These are phyloP conservation scores for Parambassis ranga DNA, from an alignment of 2,797 vertebrate genomes.

Conservation along the genomic window DNA sequence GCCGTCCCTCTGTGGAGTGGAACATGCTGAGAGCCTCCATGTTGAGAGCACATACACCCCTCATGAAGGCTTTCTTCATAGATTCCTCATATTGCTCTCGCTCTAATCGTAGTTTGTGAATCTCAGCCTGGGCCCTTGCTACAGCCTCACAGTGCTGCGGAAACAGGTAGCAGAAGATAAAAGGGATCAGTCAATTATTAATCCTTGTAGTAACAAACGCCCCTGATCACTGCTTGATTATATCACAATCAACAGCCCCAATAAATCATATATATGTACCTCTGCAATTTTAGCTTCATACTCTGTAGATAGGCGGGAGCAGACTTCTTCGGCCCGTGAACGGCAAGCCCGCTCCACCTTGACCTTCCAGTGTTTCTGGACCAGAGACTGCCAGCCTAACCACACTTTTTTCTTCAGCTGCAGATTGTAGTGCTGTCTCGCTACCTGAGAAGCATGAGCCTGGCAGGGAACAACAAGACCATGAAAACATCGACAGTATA, in stretches of 20 bases:
- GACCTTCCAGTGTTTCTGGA: slow-evolving; percentile 87
- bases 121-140: slow-evolving; percentile 85
- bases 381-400: slow-evolving; percentile 84
- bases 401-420: slow-evolving; percentile 89
- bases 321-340: slow-evolving; percentile 88
- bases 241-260: not conserved
- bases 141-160: slow-evolving; percentile 81
- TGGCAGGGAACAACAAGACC: slow-evolving; percentile 36
- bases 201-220: not conserved
- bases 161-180: slow-evolving; percentile 1
- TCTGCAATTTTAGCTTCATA: slow-evolving; percentile 87
- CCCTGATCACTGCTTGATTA: too few relatives aligned
- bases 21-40: slow-evolving; percentile 96
- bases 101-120: slow-evolving; percentile 85
- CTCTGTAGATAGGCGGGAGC: slow-evolving; percentile 84
- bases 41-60: slow-evolving; percentile 96
- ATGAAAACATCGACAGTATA: slow-evolving; percentile 34
- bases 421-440: slow-evolving; percentile 83
- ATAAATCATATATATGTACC: slow-evolving; percentile 73
- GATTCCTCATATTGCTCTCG: slow-evolving; percentile 90
- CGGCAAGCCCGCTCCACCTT: slow-evolving; percentile 88
- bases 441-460: slow-evolving; percentile 76
- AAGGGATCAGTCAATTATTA: not conserved
- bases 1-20: slow-evolving; percentile 78
- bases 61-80: slow-evolving; percentile 98